Evolutionary conservation across 2,113 vertebrate species (phyloP), one percentile per base, ranked within the genome.

Genomic region (Sorex araneus): DNA sequence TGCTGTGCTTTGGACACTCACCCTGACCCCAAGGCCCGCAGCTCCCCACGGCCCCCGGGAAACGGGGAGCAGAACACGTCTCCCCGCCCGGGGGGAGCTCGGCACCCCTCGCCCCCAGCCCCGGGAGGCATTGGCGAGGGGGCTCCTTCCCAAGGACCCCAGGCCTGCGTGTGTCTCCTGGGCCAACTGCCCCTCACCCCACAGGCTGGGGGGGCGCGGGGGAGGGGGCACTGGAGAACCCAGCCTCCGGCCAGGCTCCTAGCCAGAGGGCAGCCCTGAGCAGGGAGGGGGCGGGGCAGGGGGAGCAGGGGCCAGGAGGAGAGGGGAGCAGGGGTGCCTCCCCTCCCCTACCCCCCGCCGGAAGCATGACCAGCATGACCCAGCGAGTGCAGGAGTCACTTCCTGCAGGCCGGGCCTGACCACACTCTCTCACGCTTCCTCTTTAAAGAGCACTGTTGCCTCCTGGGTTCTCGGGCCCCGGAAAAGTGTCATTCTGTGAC

Each of bases 101-200:
- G 0, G 1, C 16, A 21, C 40, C 28, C 32, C 6, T 6, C 0
- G 13, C 32, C 15, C 32, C 10, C 8, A n/a, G 19, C 19, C 6
- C 3, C 8, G 21, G n/a, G 47, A 0, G 15, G 36, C 12, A 10
- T 10, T 60, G 78, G 6, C 1, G 45, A 45, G 28, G 30, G 71
- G 40, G 54, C 66, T 2, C 4, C 1, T 28, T 69, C 34, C 23
- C 28, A 19, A 23, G 11, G 0, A 34, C 47, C 54, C 18, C 54
- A 54, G 15, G 54, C 54, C 8, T 54, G 16, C 54, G 43, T 13
- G 6, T 7, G 16, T 69, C 3, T 27, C 43, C 2, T n/a, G 15
- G 13, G 54, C 54, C 54, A 54, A 19, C 54, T 54, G 13, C 54
- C 54, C 18, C 40, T 64, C 6, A 77, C 32, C 23, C 28, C 30